Evolutionary conservation across 2,888 invertebrate genomes (phyloP), one percentile per base, ranked within the genome.

Genomic region (Dione vanillae): DNA sequence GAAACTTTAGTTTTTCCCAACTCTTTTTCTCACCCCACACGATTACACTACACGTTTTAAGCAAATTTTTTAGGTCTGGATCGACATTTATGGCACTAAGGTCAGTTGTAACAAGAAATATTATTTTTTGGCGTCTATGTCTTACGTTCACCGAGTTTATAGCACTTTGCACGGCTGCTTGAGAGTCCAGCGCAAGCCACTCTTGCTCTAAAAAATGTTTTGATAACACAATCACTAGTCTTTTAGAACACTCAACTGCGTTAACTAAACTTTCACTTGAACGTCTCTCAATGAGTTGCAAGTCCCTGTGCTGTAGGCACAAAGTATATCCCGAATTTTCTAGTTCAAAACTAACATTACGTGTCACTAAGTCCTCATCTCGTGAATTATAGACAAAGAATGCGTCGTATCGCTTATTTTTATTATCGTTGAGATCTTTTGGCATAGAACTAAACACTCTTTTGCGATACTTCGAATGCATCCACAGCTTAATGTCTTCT

Each of bases 1-100:
- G 96, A 94, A 94, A 95, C 87, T 96, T 95, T 82, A 98, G 94
- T 89, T 97, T 97, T 82, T 97, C 97, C 97, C 97, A 97, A 94
- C 98, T 98, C 80, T 96, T 94, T 77, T 95, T 96, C 83, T 97
- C 97, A 75, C 96, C 96, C 95, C 96, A 96, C 83, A 96, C 95
- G 65, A 96, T 95, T 82, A 96, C 95, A 79, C 95, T 94, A 94
- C 96, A 95, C 88, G 96, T 96, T 85, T 96, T 95, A 51, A 96
- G 92, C 70, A 96, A 91, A 79, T 95, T 94, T 86, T 96, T 95
- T 68, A 97, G 89, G 83, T 97, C 97, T 54, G 96, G 95, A 82
- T 96, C 97, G 76, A 94, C 90, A 80, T 96, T 95, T 78, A 95
- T 94, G 83, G 96, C 95, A 91, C 94, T 93, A 75, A 94, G 86